phyloP scores from a whole-genome alignment of 2,888 invertebrate species.

The Dicroscelio sp. region DNA sequence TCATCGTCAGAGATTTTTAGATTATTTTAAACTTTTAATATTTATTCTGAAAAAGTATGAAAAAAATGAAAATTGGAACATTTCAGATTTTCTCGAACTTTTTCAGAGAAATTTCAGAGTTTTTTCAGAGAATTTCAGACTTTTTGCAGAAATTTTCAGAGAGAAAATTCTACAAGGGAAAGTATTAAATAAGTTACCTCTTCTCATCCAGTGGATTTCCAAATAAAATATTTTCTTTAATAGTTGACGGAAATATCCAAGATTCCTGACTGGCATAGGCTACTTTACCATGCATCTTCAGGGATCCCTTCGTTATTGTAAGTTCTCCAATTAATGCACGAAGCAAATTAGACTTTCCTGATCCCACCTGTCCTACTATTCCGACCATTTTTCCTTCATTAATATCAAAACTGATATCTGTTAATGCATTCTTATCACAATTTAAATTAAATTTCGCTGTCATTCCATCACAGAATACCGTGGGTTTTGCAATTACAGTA shows the following conservation, averaged over 20 bases:
- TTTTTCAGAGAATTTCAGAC: too few relatives aligned
- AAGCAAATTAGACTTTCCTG: slow-evolving; percentile 93
- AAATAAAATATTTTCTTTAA: slow-evolving; percentile 92
- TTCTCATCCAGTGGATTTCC: slow-evolving; percentile 89
- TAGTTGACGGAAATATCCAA: slow-evolving; percentile 95
- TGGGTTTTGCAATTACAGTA: too few relatives aligned
- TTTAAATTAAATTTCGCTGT: too few relatives aligned
- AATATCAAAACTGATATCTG: slow-evolving; percentile 93
- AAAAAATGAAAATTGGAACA: too few relatives aligned
- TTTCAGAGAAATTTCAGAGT: too few relatives aligned
- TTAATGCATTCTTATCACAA: too few relatives aligned
- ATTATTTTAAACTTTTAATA: too few relatives aligned
- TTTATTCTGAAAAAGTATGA: too few relatives aligned
- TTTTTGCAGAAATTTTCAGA: too few relatives aligned
- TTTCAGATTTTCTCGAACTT: too few relatives aligned
- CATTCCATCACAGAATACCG: too few relatives aligned
- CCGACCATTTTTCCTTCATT: slow-evolving; percentile 93
- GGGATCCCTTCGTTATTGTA: slow-evolving; percentile 93
- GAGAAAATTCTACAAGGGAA: background rate
- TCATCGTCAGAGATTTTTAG: too few relatives aligned
- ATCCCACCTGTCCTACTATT: slow-evolving; percentile 93
- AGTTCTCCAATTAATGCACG: slow-evolving; percentile 93
- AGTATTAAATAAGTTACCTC: slow-evolving; percentile 69
- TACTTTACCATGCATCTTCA: slow-evolving; percentile 93
- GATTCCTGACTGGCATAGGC: slow-evolving; percentile 96